Conservation (phyloP, 1,140 invertebrate genomes). For the Orius insidiosus region DNA sequence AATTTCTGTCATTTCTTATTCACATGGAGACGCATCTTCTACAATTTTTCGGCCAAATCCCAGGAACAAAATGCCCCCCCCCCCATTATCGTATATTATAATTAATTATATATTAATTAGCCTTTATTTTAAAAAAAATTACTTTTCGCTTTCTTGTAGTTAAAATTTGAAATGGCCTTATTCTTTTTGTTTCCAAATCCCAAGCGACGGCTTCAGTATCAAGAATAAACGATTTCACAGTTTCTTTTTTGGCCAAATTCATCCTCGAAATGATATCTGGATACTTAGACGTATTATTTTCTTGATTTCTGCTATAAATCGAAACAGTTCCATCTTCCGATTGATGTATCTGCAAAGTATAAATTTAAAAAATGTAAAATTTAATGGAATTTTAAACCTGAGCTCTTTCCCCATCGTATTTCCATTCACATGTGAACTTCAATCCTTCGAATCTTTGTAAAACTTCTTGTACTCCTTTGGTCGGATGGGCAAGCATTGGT, state of each 20-base stretch:
- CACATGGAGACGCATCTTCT: too few species aligned
- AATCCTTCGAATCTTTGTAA: slow-evolving; percentile 76
- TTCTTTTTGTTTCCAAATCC: slow-evolving; percentile 75
- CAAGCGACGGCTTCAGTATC: slow-evolving; percentile 97
- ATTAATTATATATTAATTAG: background rate
- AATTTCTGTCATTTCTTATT: too few species aligned
- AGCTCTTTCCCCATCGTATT: slow-evolving; percentile 97
- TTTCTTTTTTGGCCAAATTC: slow-evolving; percentile 34
- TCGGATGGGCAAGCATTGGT: slow-evolving; percentile 98
- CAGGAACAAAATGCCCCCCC: background rate
- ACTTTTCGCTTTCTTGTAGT: slow-evolving; percentile 92
- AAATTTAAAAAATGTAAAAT: slow-evolving; percentile 7
- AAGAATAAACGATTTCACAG: slow-evolving; percentile 71
- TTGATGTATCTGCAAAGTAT: slow-evolving; percentile 48
- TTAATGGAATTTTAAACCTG: slow-evolving; percentile 58
- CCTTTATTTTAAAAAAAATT: slow-evolving; percentile 15
- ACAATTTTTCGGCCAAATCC: too few species aligned
- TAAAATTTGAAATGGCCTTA: slow-evolving; percentile 93
- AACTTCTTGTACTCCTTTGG: slow-evolving; percentile 82
- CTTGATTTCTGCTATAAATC: slow-evolving; percentile 94
- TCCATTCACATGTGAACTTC: slow-evolving; percentile 97
- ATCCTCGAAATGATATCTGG: slow-evolving; percentile 81
- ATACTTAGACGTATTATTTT: slow-evolving; percentile 96
- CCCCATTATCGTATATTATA: background rate
- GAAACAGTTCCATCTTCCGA: slow-evolving; percentile 45